Evolutionary conservation across 2,113 vertebrate genomes (phyloP).

Genomic region (Tiliqua scincoides): DNA sequence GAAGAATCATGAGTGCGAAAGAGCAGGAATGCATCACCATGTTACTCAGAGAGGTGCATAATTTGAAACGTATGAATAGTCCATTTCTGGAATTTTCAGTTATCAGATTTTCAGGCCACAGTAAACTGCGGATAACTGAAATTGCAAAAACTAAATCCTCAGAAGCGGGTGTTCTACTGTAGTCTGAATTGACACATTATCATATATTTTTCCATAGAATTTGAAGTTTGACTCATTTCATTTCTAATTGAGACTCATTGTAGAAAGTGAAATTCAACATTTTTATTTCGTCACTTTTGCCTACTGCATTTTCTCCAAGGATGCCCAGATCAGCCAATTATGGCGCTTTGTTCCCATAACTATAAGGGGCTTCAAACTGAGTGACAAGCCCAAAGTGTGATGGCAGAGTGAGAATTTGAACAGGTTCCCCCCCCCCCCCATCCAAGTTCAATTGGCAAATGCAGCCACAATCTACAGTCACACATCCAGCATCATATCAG

Average conservation of each 20-base stretch:
- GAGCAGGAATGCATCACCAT: too few species aligned
- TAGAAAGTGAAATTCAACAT: background rate
- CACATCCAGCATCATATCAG: background rate
- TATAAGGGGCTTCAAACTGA: background rate
- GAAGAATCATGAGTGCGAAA: too few species aligned
- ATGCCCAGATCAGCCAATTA: background rate
- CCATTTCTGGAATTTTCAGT: too few species aligned
- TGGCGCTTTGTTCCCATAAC: background rate
- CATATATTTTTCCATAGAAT: background rate
- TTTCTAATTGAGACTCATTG: background rate
- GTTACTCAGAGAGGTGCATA: too few species aligned
- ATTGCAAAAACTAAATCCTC: too few species aligned
- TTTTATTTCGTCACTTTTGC: background rate
- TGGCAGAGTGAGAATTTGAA: background rate
- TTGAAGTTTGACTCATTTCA: background rate
- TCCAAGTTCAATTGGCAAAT: background rate
- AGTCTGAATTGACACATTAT: background rate
- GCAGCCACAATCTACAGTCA: too few species aligned
- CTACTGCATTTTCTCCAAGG: background rate
- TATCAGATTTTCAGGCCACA: too few species aligned
- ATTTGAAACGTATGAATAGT: too few species aligned
- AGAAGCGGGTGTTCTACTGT: too few species aligned
- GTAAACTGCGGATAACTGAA: too few species aligned
- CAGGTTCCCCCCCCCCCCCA: background rate
- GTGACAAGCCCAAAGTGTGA: background rate